Percentiles rank a stretch among this genome's conserved stretches.
Evolutionary conservation across 2,113 vertebrate species (phyloP).

Genomic region (Daubentonia madagascariensis): DNA sequence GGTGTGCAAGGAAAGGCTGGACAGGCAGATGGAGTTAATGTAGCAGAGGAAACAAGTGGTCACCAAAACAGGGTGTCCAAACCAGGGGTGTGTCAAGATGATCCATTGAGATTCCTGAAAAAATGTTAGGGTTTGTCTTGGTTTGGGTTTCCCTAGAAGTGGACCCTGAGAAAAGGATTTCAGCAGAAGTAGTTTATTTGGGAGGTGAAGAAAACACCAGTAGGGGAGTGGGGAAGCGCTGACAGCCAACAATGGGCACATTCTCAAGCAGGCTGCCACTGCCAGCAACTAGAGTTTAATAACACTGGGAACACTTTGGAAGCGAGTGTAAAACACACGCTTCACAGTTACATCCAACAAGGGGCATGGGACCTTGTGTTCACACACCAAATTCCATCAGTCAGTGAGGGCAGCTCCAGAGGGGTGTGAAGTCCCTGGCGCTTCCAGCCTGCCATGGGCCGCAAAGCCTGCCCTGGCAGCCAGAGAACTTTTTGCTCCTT

Average conservation of each 20-base stretch:
- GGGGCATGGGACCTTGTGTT: not conserved
- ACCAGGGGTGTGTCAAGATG: not conserved
- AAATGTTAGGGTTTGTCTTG: not conserved
- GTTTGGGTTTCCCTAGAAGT: not conserved
- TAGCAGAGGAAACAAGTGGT: not conserved
- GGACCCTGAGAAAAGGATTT: not conserved
- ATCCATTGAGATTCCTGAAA: not conserved
- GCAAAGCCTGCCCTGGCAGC: not conserved
- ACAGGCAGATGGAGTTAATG: not conserved
- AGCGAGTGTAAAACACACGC: not conserved
- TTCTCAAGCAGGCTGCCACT: not conserved
- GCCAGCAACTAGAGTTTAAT: not conserved
- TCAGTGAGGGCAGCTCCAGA: not conserved
- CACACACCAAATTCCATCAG: not conserved
- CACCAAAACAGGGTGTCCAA: not conserved
- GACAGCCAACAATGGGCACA: not conserved
- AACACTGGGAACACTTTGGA: not conserved
- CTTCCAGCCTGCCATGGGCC: not conserved
- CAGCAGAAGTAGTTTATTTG: not conserved
- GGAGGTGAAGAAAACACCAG: not conserved
- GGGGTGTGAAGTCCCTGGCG: not conserved
- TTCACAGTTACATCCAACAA: not conserved
- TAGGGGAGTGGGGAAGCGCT: not conserved
- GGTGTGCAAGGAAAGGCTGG: not conserved
- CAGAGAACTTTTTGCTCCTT: not conserved